phyloP scores from a whole-genome alignment of 2,888 invertebrate genomes.

The Siphonodentalium dalli region DNA sequence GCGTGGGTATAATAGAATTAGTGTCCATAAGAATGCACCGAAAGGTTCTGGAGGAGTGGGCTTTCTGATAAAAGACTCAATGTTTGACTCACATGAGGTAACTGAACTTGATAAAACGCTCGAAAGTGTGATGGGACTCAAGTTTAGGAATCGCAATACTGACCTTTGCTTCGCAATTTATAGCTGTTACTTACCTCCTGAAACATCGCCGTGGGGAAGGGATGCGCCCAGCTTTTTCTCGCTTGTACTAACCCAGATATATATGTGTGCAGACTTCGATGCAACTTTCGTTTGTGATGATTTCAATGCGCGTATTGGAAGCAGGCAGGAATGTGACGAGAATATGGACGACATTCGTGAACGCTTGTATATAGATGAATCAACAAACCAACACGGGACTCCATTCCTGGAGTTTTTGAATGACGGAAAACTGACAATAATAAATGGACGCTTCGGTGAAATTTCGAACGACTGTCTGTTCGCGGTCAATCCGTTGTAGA shows the following conservation, averaged over 20 bases:
- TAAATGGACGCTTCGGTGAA: no score
- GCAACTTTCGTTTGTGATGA: constrained; percentile 3
- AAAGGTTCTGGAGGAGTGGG: constrained; percentile 12
- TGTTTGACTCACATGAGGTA: neutral
- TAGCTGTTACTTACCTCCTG: neutral
- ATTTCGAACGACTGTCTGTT: no score
- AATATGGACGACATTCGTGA: neutral
- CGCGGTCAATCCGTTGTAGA: no score
- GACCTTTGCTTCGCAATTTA: neutral
- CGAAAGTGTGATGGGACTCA: neutral
- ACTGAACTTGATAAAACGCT: neutral
- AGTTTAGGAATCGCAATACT: neutral
- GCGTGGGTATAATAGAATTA: neutral
- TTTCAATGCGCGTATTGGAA: constrained; percentile 5
- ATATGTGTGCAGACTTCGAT: neutral
- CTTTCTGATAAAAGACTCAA: neutral
- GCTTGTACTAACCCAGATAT: constrained; percentile 3
- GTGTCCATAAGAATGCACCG: constrained; percentile 7
- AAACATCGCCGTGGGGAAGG: constrained; percentile 11
- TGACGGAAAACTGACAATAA: constrained; percentile 1
- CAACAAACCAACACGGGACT: no score
- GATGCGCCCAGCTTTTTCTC: neutral
- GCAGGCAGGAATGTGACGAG: neutral
- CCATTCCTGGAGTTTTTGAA: neutral
- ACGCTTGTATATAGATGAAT: neutral